A percentile compares a stretch with the other conserved stretches of the same genome.
Evolutionary conservation across 2,888 invertebrate species (phyloP).

Genomic region (Abscondita cerata): DNA sequence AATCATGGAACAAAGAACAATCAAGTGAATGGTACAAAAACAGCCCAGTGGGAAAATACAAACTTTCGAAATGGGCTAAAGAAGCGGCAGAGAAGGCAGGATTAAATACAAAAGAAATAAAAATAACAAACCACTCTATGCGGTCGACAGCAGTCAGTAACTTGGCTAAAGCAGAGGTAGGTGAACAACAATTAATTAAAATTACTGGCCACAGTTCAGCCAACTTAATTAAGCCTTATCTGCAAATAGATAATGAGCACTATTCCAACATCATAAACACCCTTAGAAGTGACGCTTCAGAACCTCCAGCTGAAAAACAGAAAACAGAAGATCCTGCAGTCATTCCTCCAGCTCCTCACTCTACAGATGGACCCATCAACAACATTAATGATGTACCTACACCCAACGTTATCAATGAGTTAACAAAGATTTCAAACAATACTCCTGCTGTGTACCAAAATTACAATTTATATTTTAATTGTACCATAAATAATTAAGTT

Average conservation of each 20-base stretch:
- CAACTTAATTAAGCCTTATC: neutral
- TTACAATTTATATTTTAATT: too few species aligned
- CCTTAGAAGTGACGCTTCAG: too few species aligned
- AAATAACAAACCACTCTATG: constrained; percentile 1
- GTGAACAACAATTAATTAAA: neutral
- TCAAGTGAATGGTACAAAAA: constrained; percentile 2
- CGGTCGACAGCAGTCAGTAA: neutral
- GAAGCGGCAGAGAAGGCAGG: constrained; percentile 3
- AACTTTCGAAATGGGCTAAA: neutral
- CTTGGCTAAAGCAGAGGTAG: neutral
- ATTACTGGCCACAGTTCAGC: neutral
- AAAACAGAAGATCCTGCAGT: too few species aligned
- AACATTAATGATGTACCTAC: too few species aligned
- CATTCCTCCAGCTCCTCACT: too few species aligned
- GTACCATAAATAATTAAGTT: too few species aligned
- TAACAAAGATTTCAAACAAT: too few species aligned
- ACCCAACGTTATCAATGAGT: too few species aligned
- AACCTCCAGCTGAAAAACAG: too few species aligned
- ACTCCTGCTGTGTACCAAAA: too few species aligned
- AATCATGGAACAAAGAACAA: neutral
- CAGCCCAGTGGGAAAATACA: neutral
- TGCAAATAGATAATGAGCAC: neutral
- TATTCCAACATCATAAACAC: too few species aligned
- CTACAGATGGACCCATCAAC: too few species aligned
- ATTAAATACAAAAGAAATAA: constrained; percentile 3